Conservation (phyloP, 1,140 invertebrate species). For the Harpegnathos saltator region DNA sequence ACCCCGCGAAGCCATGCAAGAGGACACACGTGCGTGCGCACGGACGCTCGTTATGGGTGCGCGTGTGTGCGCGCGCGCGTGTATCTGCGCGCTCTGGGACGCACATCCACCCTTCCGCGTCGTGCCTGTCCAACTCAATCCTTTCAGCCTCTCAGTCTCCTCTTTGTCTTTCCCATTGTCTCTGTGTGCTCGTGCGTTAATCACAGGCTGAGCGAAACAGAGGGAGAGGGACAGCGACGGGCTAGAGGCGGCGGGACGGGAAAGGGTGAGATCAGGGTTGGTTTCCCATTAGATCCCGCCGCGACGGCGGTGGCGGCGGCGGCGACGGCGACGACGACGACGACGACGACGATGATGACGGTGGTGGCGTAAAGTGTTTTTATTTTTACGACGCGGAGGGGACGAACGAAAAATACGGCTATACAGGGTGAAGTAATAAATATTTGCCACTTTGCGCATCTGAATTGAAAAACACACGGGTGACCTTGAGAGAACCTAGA, state of each 20-base stretch:
- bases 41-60: not conserved
- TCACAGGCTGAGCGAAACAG: constrained; percentile 1
- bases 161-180: constrained; percentile 53
- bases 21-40: constrained; percentile 24
- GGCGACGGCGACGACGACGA: too few relatives aligned
- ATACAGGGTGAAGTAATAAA: too few relatives aligned
- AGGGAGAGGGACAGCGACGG: constrained; percentile 14
- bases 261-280: constrained; percentile 20
- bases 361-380: too few relatives aligned
- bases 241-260: constrained; percentile 5
- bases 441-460: too few relatives aligned
- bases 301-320: not conserved
- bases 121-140: constrained; percentile 29
- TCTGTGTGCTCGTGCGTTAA: constrained; percentile 50
- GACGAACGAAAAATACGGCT: too few relatives aligned
- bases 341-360: too few relatives aligned
- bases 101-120: constrained; percentile 10
- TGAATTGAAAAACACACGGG: too few relatives aligned
- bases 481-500: too few relatives aligned
- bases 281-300: constrained; percentile 17
- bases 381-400: too few relatives aligned
- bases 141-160: constrained; percentile 16
- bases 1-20: constrained; percentile 14
- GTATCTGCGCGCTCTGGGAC: not conserved
- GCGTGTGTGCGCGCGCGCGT: not conserved